Percentiles rank a stretch among this genome's conserved stretches.
phyloP scores from a whole-genome alignment of 2,888 invertebrate genomes.

The Torymus auratus region DNA sequence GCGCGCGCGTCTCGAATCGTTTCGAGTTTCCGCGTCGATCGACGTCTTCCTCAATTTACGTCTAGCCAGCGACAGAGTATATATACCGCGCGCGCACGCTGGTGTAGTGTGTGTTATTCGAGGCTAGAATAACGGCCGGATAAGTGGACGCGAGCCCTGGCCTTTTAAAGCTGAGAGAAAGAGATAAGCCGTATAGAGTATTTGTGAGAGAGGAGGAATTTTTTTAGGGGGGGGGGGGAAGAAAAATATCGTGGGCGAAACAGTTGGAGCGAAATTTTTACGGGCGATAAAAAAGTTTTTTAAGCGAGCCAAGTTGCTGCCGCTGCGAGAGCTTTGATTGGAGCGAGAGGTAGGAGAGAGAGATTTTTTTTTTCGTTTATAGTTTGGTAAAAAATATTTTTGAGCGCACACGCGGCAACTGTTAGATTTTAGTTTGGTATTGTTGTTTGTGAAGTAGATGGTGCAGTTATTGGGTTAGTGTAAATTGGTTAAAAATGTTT shows the following conservation, averaged over 20 bases:
- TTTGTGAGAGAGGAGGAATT: no score
- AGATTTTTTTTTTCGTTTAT: no score
- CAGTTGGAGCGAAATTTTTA: not conserved
- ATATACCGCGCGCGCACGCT: no score
- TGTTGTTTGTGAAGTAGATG: no score
- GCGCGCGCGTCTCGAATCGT: constrained; percentile 49
- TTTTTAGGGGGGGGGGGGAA: no score
- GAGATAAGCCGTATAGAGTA: not conserved
- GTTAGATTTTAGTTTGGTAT: no score
- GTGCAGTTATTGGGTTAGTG: no score
- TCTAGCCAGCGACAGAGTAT: constrained; percentile 4
- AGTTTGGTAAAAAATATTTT: no score
- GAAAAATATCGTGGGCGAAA: not conserved
- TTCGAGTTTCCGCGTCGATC: constrained; percentile 53
- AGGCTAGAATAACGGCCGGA: constrained; percentile 42
- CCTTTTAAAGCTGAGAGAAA: not conserved
- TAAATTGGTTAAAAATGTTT: no score
- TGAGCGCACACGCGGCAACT: no score
- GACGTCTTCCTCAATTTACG: constrained; percentile 53
- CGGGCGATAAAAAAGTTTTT: not conserved
- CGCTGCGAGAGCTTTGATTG: not conserved
- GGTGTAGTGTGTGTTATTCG: constrained; percentile 23
- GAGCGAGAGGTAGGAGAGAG: no score
- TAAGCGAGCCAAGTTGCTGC: not conserved
- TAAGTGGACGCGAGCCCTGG: not conserved